A percentile compares a stretch with the other conserved stretches of the same genome.
These are phyloP conservation scores for Crambe crambe DNA, from an alignment of 37 sponge, comb jelly and placozoan species.

Conservation along the genomic window DNA sequence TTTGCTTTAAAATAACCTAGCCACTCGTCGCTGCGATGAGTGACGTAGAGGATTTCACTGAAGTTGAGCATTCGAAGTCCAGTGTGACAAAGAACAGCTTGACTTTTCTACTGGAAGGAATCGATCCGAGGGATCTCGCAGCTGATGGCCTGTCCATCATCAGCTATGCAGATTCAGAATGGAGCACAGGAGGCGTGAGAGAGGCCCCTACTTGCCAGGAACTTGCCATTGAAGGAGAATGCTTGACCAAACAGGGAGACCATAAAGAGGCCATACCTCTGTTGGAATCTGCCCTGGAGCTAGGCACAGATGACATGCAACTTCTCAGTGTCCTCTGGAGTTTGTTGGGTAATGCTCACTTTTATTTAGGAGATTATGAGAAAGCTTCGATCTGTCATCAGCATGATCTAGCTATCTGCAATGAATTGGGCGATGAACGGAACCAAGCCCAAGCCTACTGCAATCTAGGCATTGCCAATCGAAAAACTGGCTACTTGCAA, in stretches of 20 bases:
- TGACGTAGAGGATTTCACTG: constrained; percentile 45
- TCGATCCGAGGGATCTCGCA: constrained; percentile 58
- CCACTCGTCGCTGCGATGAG: too few species aligned
- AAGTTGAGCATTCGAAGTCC: constrained; percentile 35
- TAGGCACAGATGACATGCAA: constrained; percentile 74
- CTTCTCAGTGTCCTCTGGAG: constrained; percentile 86
- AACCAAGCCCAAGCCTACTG: constrained; percentile 87
- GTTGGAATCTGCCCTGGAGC: constrained; percentile 74
- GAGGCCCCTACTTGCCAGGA: constrained; percentile 74
- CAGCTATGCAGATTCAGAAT: constrained; percentile 25
- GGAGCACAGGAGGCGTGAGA: constrained; percentile 33
- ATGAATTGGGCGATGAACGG: constrained; percentile 64
- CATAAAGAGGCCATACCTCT: constrained; percentile 76
- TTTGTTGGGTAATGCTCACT: constrained; percentile 85
- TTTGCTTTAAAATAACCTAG: too few species aligned
- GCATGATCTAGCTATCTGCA: constrained; percentile 83
- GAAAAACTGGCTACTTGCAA: constrained; percentile 65
- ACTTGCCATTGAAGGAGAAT: constrained; percentile 84
- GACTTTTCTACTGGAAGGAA: constrained; percentile 58
- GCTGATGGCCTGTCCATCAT: constrained; percentile 47
- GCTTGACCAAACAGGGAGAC: constrained; percentile 71
- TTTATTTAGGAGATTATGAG: constrained; percentile 67
- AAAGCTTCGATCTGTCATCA: constrained; percentile 74
- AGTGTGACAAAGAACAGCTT: constrained; percentile 60
- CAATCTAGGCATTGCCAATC: constrained; percentile 81